phyloP scores from a whole-genome alignment of 1,140 invertebrate genomes.

The Acromyrmex charruanus region DNA sequence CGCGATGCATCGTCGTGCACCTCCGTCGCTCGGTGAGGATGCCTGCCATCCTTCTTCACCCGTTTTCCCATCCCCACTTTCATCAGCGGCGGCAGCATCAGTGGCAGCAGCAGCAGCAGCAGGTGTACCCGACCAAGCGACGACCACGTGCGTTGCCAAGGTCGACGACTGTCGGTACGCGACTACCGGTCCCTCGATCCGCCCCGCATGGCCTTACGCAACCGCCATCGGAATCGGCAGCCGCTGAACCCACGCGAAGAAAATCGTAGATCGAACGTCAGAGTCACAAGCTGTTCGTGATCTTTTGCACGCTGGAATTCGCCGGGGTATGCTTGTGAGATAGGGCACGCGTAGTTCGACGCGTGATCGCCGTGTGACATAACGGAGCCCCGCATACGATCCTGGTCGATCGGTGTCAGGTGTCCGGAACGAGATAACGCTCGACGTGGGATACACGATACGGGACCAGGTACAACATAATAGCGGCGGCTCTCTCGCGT shows the following conservation, averaged over 20 bases:
- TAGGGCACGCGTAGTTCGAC: background rate
- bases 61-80: constrained; percentile 37
- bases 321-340: background rate
- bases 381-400: background rate
- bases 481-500: background rate
- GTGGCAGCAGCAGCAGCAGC: constrained; percentile 31
- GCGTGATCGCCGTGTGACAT: constrained; percentile 1
- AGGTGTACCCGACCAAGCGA: constrained; percentile 69
- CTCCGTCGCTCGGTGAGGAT: constrained; percentile 72
- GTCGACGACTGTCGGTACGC: constrained; percentile 73
- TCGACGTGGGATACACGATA: background rate
- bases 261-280: background rate
- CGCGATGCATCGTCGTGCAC: constrained; percentile 58
- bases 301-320: background rate
- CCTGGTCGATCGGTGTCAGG: background rate
- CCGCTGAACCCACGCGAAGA: constrained; percentile 59
- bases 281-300: background rate
- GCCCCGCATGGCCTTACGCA: constrained; percentile 65
- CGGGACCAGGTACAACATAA: background rate
- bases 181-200: constrained; percentile 60
- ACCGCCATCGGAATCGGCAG: constrained; percentile 57
- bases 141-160: constrained; percentile 78
- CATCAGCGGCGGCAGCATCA: background rate
- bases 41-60: constrained; percentile 36
- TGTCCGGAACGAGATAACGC: background rate